Evolutionary conservation across 2,888 invertebrate genomes (phyloP), one percentile per base, ranked within the genome.

Genomic region (Pandemis cinnamomeana): DNA sequence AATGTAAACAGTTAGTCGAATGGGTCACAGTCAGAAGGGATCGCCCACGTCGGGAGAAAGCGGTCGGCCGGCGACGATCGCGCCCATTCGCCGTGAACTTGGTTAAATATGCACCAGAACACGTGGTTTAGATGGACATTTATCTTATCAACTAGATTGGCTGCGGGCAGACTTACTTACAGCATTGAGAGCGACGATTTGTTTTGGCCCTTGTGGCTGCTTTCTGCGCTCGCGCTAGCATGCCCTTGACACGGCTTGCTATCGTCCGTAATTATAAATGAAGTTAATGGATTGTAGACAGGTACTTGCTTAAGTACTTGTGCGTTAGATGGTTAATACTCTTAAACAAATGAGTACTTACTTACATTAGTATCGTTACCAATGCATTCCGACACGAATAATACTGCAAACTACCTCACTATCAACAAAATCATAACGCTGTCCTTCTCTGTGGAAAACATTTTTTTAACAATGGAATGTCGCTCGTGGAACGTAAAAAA

Each of bases 21-120:
- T 53, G 71, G 67, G 71, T 66, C 70, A 62, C 62, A 62, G 61
- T 51, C 61, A 51, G 55, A 67, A 69, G 70, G 70, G 67, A 68
- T 71, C 74, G 70, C 70, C 74, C 74, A 74, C 74, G 71, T 66
- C 64, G 66, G 62, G 68, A 72, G 74, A 74, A 74, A 74, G 74
- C 67, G 61, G 69, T 48, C 46, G 15, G 55, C 55, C 46, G 27
- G 8, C 51, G 36, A 6, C 64, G 44, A 53, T 44, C n/a, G 67
- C 44, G 60, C 71, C 71, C 71, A 67, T 44, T 68, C 67, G 64
- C 73, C 64, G 66, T 70, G 69, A 73, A 73, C 73, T 73, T 69
- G 66, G 58, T 58, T 13, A 42, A 58, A 5, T 62, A 55, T 41
- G 42, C 46, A 69, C 61, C 55, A 68, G 67, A 72, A 70, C 66